Percentiles rank a stretch among this genome's conserved stretches.
Conservation (phyloP, 2,888 invertebrate species). For the Stegophylla sp. region DNA sequence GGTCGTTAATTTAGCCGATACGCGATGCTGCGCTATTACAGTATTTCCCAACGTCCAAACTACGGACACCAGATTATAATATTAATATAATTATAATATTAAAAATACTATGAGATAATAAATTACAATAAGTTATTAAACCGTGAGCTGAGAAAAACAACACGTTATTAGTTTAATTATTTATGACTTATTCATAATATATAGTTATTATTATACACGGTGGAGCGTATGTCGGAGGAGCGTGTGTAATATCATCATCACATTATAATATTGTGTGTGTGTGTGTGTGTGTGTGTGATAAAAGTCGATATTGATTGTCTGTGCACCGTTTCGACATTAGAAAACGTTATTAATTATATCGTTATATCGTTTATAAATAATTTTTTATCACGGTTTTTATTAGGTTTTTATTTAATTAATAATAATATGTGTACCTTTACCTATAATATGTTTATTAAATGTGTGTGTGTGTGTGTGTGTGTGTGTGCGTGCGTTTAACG, state of each 20-base stretch:
- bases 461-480: neutral
- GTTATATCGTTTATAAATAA: neutral
- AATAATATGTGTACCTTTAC: neutral
- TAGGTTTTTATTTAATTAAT: neutral
- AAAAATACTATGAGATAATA: too few species aligned
- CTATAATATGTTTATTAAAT: neutral
- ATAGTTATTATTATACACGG: neutral
- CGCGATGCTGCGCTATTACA: neutral
- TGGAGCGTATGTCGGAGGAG: neutral
- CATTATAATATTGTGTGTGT: too few species aligned
- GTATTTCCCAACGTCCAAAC: neutral
- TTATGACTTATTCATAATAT: too few species aligned
- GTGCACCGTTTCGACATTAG: too few species aligned
- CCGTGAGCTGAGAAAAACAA: neutral
- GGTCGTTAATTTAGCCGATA: slow-evolving; percentile 18
- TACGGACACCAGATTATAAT: neutral
- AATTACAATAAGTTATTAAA: slow-evolving; percentile 6
- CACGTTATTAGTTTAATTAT: slow-evolving; percentile 10
- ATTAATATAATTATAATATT: slow-evolving; percentile 19
- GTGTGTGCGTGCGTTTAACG: too few species aligned
- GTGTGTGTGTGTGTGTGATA: too few species aligned
- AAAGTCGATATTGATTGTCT: too few species aligned
- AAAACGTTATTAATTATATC: neutral
- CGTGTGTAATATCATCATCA: neutral
- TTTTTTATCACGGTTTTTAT: neutral